Percentiles rank a stretch among this genome's conserved stretches.
These are phyloP conservation scores for Dolomedes plantarius DNA, from an alignment of 2,888 invertebrate genomes.

Conservation along the genomic window DNA sequence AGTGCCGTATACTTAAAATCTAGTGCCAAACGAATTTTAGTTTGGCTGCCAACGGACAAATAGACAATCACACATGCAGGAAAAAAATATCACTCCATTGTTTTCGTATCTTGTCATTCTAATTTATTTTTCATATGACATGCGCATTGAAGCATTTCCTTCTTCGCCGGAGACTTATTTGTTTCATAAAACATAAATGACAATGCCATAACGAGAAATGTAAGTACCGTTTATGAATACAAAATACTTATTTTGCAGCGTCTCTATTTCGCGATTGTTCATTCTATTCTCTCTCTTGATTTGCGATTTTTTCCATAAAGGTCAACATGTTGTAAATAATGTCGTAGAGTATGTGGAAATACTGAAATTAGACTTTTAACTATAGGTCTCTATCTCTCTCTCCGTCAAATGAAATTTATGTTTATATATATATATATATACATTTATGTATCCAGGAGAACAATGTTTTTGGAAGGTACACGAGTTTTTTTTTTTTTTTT, in stretches of 20 bases:
- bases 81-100: constrained; percentile 31
- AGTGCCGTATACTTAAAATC: background rate
- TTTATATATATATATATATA: too few relatives aligned
- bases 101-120: constrained; percentile 50
- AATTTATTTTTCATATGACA: constrained; percentile 61
- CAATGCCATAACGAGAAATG: constrained; percentile 54
- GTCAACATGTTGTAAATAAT: constrained; percentile 57
- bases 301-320: constrained; percentile 38
- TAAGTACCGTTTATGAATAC: constrained; percentile 69
- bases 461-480: constrained; percentile 21
- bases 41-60: background rate
- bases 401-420: background rate
- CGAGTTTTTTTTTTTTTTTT: too few relatives aligned
- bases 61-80: background rate
- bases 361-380: background rate
- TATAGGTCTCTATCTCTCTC: background rate
- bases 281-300: constrained; percentile 51
- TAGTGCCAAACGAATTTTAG: background rate
- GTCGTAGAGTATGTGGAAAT: background rate
- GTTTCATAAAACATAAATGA: constrained; percentile 69
- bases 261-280: constrained; percentile 48
- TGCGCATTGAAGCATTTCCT: constrained; percentile 48
- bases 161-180: constrained; percentile 54
- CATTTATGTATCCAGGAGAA: constrained; percentile 22
- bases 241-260: constrained; percentile 57